These are phyloP conservation scores for Callipepla squamata DNA, from an alignment of 2,113 vertebrate genomes.

Conservation along the genomic window DNA sequence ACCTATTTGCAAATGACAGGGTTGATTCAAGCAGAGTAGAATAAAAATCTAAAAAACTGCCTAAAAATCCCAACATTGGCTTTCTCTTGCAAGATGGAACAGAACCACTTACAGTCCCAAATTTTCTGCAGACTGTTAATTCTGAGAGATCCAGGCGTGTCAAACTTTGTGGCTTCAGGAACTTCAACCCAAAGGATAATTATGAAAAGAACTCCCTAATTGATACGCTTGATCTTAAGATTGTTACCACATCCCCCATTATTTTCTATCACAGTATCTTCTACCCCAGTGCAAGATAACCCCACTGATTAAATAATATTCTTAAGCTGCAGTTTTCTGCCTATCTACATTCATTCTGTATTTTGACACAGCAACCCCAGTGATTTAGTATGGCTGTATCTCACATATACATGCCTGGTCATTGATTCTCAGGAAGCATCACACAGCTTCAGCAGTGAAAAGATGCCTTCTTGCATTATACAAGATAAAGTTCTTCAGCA, in stretches of 20 bases:
- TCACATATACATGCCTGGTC: not conserved
- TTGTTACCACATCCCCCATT: rapidly evolving
- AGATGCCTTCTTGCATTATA: not conserved
- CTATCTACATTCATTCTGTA: not conserved
- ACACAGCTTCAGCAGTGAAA: not conserved
- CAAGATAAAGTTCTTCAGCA: not conserved
- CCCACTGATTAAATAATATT: not conserved
- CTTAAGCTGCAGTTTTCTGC: not conserved
- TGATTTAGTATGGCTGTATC: not conserved
- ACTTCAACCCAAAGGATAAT: not conserved
- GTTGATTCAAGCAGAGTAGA: not conserved
- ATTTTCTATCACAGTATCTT: rapidly evolving
- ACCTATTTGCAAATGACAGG: not conserved
- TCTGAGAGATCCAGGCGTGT: not conserved
- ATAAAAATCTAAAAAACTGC: not conserved
- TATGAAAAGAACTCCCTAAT: not conserved
- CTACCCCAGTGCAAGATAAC: not conserved
- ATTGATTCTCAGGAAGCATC: not conserved
- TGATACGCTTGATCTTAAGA: not conserved
- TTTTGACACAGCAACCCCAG: not conserved
- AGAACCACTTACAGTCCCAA: not conserved
- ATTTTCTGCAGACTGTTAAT: not conserved
- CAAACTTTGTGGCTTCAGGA: not conserved
- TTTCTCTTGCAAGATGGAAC: not conserved
- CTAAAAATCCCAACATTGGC: not conserved